Conservation (phyloP, 2,113 vertebrate species). For the Stigmatopora nigra region DNA sequence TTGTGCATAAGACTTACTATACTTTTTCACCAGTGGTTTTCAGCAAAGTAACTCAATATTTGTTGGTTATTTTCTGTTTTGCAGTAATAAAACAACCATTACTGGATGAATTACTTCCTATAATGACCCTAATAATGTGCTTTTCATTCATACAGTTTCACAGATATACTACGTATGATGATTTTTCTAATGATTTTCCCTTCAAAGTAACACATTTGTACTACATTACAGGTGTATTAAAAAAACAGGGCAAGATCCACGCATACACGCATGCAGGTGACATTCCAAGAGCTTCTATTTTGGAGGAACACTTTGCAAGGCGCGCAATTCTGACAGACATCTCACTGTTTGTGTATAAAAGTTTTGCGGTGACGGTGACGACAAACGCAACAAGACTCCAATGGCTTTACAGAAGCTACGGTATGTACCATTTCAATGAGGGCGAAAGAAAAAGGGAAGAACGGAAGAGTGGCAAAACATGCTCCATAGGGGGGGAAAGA, state of each 20-base stretch:
- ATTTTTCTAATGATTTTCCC: too few relatives aligned
- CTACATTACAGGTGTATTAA: not conserved
- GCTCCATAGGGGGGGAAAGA: conserved; percentile 35
- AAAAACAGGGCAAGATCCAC: conserved; percentile 16
- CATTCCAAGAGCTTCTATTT: conserved; percentile 54
- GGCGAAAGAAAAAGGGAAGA: conserved; percentile 19
- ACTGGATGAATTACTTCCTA: too few relatives aligned
- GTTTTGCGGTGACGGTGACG: conserved; percentile 45
- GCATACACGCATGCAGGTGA: conserved; percentile 40
- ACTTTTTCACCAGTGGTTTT: too few relatives aligned
- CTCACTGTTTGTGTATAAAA: conserved; percentile 57
- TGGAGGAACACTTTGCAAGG: conserved; percentile 27
- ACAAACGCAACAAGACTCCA: conserved; percentile 30
- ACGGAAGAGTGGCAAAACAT: conserved; percentile 42
- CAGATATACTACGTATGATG: too few relatives aligned
- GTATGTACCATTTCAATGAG: conserved; percentile 22
- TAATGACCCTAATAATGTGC: too few relatives aligned
- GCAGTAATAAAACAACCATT: too few relatives aligned
- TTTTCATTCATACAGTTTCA: too few relatives aligned
- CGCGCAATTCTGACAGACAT: conserved; percentile 31
- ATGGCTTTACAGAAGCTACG: conserved; percentile 16
- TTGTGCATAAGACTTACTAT: too few relatives aligned
- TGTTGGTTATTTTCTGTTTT: too few relatives aligned
- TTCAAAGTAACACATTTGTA: too few relatives aligned
- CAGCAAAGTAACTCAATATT: too few relatives aligned